Conservation (phyloP, 2,888 invertebrate genomes). For the Synanthedon myopaeformis region DNA sequence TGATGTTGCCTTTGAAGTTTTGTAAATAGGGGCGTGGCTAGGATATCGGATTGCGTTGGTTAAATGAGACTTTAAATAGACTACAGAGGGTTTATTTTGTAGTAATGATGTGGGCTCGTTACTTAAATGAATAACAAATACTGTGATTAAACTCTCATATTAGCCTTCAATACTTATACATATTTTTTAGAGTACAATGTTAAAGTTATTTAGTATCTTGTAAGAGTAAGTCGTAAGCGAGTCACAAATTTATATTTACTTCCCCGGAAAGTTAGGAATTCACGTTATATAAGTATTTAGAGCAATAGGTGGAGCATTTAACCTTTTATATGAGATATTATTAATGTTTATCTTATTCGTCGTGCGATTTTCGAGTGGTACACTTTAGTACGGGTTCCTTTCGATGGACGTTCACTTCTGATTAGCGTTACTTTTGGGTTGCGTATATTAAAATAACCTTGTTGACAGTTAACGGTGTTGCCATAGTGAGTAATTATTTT, state of each 20-base stretch:
- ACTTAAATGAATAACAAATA: slow-evolving; percentile 67
- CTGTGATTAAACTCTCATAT: slow-evolving; percentile 70
- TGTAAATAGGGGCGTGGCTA: slow-evolving; percentile 49
- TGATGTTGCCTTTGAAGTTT: slow-evolving; percentile 64
- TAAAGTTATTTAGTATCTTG: slow-evolving; percentile 67
- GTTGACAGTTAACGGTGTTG: slow-evolving; percentile 67
- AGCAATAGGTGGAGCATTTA: slow-evolving; percentile 63
- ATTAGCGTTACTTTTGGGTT: slow-evolving; percentile 60
- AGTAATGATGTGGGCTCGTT: slow-evolving; percentile 66
- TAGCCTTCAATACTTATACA: slow-evolving; percentile 71
- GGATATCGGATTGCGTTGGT: slow-evolving; percentile 36
- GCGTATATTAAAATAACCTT: slow-evolving; percentile 41
- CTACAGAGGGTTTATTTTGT: slow-evolving; percentile 51
- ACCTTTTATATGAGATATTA: slow-evolving; percentile 56
- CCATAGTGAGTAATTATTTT: slow-evolving; percentile 62
- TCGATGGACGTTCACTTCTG: slow-evolving; percentile 20
- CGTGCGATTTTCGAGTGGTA: slow-evolving; percentile 2
- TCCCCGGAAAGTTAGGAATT: slow-evolving; percentile 51
- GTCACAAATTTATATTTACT: slow-evolving; percentile 69
- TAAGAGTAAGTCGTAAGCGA: slow-evolving; percentile 60
- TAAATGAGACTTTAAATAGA: slow-evolving; percentile 26
- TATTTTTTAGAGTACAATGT: slow-evolving; percentile 71
- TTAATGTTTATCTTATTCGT: slow-evolving; percentile 31
- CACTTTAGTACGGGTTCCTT: slow-evolving; percentile 13
- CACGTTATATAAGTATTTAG: slow-evolving; percentile 60